These are phyloP conservation scores for Mus musculus DNA, from an alignment of 2,113 vertebrate genomes.

Conservation along the genomic window GRCm39 chr4:77466001-77466500, in stretches of 20 bases:
- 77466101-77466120: neutral
- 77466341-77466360: accelerated
- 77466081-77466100: neutral
- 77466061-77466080: neutral
- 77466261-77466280: neutral
- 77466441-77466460: neutral
- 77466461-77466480: neutral
- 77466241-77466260: neutral
- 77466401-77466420: neutral
- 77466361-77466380: neutral
- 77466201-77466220: neutral
- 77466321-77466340: neutral
- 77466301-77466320: neutral
- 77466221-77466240: neutral
- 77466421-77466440: neutral
- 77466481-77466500: neutral
- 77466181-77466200: conserved; percentile 19
- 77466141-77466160: neutral
- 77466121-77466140: neutral
- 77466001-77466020: neutral
- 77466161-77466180: neutral
- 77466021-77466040: neutral
- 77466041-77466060: neutral
- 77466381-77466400: neutral
- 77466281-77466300: neutral